phyloP scores from a whole-genome alignment of 2,797 vertebrate genomes.

The Sylvilagus floridanus region DNA sequence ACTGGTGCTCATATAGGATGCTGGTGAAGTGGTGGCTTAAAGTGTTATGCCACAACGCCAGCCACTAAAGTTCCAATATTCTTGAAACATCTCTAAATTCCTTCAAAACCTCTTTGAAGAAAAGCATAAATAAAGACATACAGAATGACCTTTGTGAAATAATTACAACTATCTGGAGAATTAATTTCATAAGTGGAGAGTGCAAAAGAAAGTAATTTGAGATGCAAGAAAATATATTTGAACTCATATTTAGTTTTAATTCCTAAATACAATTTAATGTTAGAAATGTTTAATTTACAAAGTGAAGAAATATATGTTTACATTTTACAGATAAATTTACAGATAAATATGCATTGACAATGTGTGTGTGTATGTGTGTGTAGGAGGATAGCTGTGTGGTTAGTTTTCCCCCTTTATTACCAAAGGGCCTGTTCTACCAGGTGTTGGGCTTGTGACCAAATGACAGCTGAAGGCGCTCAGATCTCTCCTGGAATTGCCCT shows the following conservation, averaged over 20 bases:
- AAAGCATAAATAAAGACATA: background rate
- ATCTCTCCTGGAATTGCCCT: background rate
- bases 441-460: background rate
- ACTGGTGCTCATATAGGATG: too few species aligned
- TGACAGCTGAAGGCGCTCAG: background rate
- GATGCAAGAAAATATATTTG: background rate
- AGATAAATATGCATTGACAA: background rate
- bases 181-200: background rate
- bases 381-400: background rate
- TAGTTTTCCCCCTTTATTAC: background rate
- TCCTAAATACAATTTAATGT: background rate
- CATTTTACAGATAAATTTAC: background rate
- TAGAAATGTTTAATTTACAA: background rate
- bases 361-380: background rate
- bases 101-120: background rate
- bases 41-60: too few species aligned
- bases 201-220: background rate
- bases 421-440: background rate
- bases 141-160: background rate
- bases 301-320: background rate
- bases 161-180: background rate
- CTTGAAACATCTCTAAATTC: background rate
- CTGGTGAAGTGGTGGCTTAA: too few species aligned
- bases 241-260: background rate
- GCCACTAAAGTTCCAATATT: background rate